Evolutionary conservation across 2,797 vertebrate species (phyloP).

Genomic region (Synaphobranchus kaupii): DNA sequence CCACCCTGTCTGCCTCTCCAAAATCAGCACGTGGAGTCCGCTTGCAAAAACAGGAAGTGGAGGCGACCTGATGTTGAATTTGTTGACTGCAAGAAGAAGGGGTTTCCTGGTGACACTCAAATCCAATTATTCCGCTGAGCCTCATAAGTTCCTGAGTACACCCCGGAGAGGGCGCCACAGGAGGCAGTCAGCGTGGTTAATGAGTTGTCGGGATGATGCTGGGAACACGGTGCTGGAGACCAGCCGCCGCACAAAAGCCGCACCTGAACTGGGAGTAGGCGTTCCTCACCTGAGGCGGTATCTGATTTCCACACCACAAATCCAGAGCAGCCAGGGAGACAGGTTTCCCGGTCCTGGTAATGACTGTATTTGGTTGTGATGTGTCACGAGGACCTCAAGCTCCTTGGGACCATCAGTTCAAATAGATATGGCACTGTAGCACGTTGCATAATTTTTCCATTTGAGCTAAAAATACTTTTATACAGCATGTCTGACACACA

Average conservation of each 20-base stretch:
- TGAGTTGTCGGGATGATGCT: neutral
- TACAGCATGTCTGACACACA: neutral
- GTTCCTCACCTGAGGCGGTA: neutral
- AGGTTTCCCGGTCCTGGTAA: neutral
- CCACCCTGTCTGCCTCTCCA: neutral
- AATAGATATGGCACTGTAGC: neutral
- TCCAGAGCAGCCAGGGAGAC: neutral
- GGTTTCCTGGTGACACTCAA: slow-evolving; percentile 8
- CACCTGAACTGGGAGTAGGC: neutral
- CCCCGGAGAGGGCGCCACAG: neutral
- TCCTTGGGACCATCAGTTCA: neutral
- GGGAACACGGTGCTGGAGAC: neutral
- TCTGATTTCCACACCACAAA: neutral
- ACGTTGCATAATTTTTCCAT: neutral
- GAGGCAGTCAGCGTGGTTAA: neutral
- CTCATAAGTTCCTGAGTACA: neutral
- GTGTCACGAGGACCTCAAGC: neutral
- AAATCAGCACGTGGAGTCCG: neutral
- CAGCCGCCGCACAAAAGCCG: neutral
- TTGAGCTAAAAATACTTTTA: neutral
- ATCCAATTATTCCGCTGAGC: neutral
- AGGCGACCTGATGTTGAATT: neutral
- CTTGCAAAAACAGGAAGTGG: neutral
- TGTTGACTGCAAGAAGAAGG: slow-evolving; percentile 1
- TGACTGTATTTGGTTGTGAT: neutral